Evolutionary conservation across 2,888 invertebrate species (phyloP), one percentile per base, ranked within the genome.

Genomic region (Hypolimnas misippus): DNA sequence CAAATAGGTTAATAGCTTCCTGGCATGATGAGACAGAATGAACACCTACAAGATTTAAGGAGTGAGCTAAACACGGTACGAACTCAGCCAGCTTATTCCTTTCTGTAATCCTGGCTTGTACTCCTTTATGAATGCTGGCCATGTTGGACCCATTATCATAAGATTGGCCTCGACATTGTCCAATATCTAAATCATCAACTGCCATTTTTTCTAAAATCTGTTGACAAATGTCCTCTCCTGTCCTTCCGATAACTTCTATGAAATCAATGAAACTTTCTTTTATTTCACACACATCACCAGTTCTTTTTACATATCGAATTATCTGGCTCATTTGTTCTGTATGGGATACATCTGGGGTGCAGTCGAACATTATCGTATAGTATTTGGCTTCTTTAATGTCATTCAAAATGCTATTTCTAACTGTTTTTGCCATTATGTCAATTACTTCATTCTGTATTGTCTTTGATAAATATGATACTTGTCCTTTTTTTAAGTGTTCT

Each of bases 91-190:
- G 66, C 66, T 75, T 68, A 68, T 75, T 75, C 65, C 33, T 71
- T 71, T 73, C 61, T 66, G 63, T 62, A 70, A 76, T 73, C 63
- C 73, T 71, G 63, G 75, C 57, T 72, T 78, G 76, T 44, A 79
- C 69, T 62, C 76, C 74, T 65, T 68, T 73, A 69, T 79, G 69
- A 52, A 66, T 69, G 59, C 77, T 71, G 33, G 74, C 69, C 76
- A 77, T 77, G 70, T 78, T 78, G 42, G 72, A 66, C 44, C 72
- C 78, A 66, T 73, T 77, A 62, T 78, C 73, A 66, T 73, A 76
- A 64, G 71, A 73, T 69, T 75, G 65, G 51, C 70, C 70, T 61
- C 71, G 69, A 65, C 66, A 70, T 64, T 71, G 71, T 56, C 70
- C 67, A 60, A 73, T 65, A 71, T 71, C 77, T 57, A 74, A 68